Conservation (phyloP, 2,113 vertebrate genomes). For the Pongo abelii region DNA sequence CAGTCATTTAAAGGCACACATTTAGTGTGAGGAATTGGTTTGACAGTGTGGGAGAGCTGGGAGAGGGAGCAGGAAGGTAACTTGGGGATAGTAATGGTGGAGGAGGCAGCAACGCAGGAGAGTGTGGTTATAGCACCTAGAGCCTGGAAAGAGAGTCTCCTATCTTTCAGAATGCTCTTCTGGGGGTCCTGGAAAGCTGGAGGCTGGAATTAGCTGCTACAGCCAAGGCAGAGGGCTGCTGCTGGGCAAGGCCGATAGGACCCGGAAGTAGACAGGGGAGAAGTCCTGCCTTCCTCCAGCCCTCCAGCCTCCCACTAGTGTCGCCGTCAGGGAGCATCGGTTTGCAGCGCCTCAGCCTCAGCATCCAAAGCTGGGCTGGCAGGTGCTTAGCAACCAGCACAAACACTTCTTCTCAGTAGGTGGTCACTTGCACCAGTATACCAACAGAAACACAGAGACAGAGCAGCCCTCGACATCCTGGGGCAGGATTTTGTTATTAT, state of each 20-base stretch:
- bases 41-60: neutral
- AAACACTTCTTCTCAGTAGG: neutral
- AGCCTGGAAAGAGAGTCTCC: neutral
- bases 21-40: neutral
- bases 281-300: neutral
- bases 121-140: neutral
- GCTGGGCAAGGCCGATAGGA: neutral
- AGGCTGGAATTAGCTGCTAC: neutral
- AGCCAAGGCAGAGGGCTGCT: accelerated
- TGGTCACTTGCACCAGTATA: neutral
- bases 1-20: neutral
- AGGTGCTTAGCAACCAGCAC: neutral
- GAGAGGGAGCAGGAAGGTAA: neutral
- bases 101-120: accelerated
- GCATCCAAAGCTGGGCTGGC: neutral
- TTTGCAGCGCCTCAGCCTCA: neutral
- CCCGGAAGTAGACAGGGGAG: neutral
- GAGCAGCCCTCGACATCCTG: neutral
- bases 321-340: neutral
- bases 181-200: neutral
- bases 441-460: neutral
- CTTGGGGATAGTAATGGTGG: neutral
- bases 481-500: neutral
- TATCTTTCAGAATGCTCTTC: neutral
- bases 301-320: neutral